Base-by-base conservation (phyloP, 2,888 invertebrate genomes). In the Caenorhabditis sp. region DNA sequence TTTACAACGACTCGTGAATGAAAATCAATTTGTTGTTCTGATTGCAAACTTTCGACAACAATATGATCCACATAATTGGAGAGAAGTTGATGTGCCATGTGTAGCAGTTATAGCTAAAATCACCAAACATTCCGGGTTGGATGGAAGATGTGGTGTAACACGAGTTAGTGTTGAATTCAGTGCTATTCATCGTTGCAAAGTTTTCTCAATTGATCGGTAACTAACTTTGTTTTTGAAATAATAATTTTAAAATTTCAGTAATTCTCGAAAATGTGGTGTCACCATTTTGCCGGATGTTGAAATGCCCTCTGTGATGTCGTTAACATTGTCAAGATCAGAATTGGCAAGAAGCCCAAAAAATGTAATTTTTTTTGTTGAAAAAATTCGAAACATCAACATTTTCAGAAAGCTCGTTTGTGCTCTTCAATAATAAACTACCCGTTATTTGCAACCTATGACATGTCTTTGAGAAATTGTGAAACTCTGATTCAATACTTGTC, bases 111-210 rank as follows among this genome's bases (percentile, higher is more conserved):
- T 53, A 17, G 24, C 21, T 3, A 53, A 53, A 53, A 53, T 53
- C 53, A 23, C 21, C 17, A 53, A 23, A 23, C 24, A 53, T 53
- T 8, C 8, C 1, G 24, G 21, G 1, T 23, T 23, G 24, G 4
- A 23, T 53, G 24, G 19, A 50, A 4, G 2, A 3, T 21, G 6
- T 53, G 19, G 17, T 10, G n/a, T 50, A 17, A 50, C 4, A n/a
- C 21, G 4, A 24, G 24, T 60, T 21, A 43, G 60, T 24, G 60
- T 60, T 17, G 60, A 69, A 50, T 50, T 69, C 10, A 27, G 59
- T 21, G 69, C 63, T 21, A 58, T 65, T 1, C 51, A 62, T 58
- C 50, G 69, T 53, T 69, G 69, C 19, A 58, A 61, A 60, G 65
- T 65, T 23, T 5, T 65, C 3, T 51, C 50, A 1, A 19, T 58